phyloP scores from a whole-genome alignment of 2,797 vertebrate species.

The Merluccius polli region DNA sequence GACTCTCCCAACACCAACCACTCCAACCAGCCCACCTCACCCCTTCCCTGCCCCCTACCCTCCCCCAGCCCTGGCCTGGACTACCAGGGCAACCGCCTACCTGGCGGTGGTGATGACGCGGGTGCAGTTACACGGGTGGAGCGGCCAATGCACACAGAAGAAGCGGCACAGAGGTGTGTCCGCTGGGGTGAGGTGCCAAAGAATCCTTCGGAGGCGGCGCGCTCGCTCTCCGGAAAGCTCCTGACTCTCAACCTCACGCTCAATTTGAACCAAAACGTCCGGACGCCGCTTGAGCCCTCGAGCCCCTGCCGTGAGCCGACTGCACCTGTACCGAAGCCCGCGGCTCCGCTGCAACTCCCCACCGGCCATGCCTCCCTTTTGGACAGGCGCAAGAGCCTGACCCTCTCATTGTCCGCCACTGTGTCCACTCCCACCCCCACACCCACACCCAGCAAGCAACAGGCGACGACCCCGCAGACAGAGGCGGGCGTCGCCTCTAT shows the following conservation, averaged over 20 bases:
- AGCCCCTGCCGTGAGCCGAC: neutral
- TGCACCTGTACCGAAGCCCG: constrained; percentile 39
- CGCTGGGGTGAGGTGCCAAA: constrained; percentile 8
- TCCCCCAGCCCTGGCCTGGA: constrained; percentile 15
- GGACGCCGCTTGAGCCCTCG: constrained; percentile 4
- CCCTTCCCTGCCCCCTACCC: neutral
- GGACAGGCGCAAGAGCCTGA: constrained; percentile 71
- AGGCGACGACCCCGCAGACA: neutral
- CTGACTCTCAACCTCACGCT: constrained; percentile 39
- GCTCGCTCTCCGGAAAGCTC: constrained; percentile 44
- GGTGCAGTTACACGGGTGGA: constrained; percentile 16
- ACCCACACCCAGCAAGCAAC: constrained; percentile 7
- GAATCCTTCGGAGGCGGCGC: constrained; percentile 30
- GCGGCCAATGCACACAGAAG: constrained; percentile 19
- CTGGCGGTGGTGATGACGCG: neutral
- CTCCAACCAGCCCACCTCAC: neutral
- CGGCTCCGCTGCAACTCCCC: constrained; percentile 49
- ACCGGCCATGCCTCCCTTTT: constrained; percentile 47
- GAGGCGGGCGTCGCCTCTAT: neutral
- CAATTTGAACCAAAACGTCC: constrained; percentile 26
- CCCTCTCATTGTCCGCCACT: constrained; percentile 62
- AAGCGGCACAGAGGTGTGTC: constrained; percentile 23
- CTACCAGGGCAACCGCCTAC: constrained; percentile 9
- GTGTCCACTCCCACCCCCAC: constrained; percentile 25
- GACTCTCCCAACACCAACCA: constrained; percentile 9